Evolutionary conservation across 1,140 invertebrate species (phyloP), one percentile per base, ranked within the genome.

Genomic region (Aphidius ervi): DNA sequence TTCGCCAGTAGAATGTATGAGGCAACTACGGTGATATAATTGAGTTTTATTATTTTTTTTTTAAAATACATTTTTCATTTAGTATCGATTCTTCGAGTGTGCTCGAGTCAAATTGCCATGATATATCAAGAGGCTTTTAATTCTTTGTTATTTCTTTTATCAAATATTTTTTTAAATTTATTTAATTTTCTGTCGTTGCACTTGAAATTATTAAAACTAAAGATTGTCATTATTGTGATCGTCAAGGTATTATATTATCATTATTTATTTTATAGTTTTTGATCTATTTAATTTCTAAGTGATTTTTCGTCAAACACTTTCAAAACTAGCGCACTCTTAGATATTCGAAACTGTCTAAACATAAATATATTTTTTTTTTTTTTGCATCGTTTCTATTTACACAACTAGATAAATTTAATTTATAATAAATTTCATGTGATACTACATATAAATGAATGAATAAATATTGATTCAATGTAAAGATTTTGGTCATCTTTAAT

Each of bases 1-100:
- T 31, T 31, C 23, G 23, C 23, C 23, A 31, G 23, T 31, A 31
- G 23, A 31, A 31, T 31, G 23, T 31, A 31, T 31, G 23, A 73
- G 69, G 70, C 70, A 71, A 69, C 70, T 73, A 73, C 71, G 71
- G 71, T 71, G 70, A 71, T 71, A 70, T 69, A 65, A 71, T 70
- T 67, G 65, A 72, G 59, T 70, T 70, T 61, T 54, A 48, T 31
- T 55, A 16, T 20, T 54, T 55, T 10, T 61, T 57, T 42, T 39
- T 56, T 63, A 39, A 41, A 42, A 41, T n/a, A 49, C 63, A 54
- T 23, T 10, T 42, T 41, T 47, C 58, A 42, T 43, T 62, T 57
- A 23, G 61, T 40, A 58, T 48, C 46, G 61, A 48, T 58, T 63
- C 58, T 48, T 48, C 54, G 58, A 64, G 58, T 59, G 52, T 54